Conservation (phyloP, 2,113 vertebrate genomes). For the Xenotilapia flavipinnis region DNA sequence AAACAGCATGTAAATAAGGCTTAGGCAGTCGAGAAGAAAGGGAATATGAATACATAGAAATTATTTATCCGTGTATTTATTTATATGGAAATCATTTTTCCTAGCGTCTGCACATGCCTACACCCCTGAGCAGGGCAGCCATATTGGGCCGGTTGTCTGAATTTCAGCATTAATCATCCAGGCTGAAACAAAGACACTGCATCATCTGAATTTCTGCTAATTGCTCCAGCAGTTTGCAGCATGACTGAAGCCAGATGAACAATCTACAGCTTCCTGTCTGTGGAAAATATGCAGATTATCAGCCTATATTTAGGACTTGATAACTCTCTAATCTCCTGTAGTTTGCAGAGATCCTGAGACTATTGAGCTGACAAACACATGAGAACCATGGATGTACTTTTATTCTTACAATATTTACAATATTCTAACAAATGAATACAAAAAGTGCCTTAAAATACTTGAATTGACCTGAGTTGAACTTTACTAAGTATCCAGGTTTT, state of each 20-base stretch:
- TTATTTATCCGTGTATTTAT: constrained; percentile 15
- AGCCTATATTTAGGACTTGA: constrained; percentile 39
- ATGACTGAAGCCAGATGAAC: not conserved
- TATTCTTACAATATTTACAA: not conserved
- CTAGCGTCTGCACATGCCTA: not conserved
- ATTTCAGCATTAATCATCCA: not conserved
- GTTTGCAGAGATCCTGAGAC: not conserved
- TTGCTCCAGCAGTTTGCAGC: constrained; percentile 12
- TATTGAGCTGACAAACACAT: not conserved
- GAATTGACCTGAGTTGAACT: not conserved
- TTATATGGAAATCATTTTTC: constrained; percentile 11
- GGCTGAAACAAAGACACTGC: constrained; percentile 31
- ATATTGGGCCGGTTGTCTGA: not conserved
- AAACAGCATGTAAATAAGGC: constrained; percentile 10
- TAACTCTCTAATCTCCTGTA: not conserved
- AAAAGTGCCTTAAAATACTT: not conserved
- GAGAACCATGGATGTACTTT: not conserved
- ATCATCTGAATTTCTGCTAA: constrained; percentile 43
- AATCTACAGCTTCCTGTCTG: constrained; percentile 21
- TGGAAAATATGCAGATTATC: constrained; percentile 12
- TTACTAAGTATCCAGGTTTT: not conserved
- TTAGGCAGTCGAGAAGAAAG: not conserved
- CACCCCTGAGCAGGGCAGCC: not conserved
- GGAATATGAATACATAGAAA: not conserved
- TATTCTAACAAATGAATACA: not conserved